Percentiles rank a stretch among this genome's conserved stretches.
These are phyloP conservation scores for Drosophila paranaensis DNA, from an alignment of 2,888 invertebrate species.

Conservation along the genomic window DNA sequence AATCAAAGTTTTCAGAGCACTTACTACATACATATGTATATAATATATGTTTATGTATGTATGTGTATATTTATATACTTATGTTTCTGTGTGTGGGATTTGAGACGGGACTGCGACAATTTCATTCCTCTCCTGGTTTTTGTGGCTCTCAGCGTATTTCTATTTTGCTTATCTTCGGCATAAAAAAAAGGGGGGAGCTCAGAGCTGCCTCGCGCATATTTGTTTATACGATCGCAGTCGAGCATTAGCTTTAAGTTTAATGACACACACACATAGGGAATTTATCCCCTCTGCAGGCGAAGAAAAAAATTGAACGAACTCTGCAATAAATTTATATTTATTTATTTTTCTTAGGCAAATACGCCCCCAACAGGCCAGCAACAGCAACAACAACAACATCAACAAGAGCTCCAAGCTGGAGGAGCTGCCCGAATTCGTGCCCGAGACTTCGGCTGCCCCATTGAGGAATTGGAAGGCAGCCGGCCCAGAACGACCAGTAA, in stretches of 20 bases:
- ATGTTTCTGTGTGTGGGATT: background rate
- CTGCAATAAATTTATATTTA: slow-evolving; percentile 78
- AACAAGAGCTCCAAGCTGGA: slow-evolving; percentile 13
- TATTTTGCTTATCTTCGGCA: slow-evolving; percentile 51
- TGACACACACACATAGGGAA: slow-evolving; percentile 38
- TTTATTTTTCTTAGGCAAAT: slow-evolving; percentile 76
- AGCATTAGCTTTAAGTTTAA: slow-evolving; percentile 56
- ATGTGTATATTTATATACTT: slow-evolving; percentile 3
- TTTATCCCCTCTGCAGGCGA: slow-evolving; percentile 36
- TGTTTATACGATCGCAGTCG: slow-evolving; percentile 54
- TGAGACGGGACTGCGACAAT: slow-evolving; percentile 34
- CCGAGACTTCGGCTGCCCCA: slow-evolving; percentile 37
- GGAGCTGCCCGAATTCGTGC: slow-evolving; percentile 35
- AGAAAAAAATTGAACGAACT: slow-evolving; percentile 54
- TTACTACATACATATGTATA: slow-evolving; percentile 24
- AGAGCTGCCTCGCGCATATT: slow-evolving; percentile 29
- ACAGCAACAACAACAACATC: slow-evolving; percentile 8
- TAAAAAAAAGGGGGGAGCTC: slow-evolving; percentile 37
- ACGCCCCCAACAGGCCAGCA: slow-evolving; percentile 67
- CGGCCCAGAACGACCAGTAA: slow-evolving; percentile 50
- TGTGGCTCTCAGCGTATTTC: slow-evolving; percentile 59
- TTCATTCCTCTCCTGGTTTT: slow-evolving; percentile 19
- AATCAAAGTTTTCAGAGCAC: slow-evolving; percentile 43
- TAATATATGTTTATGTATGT: background rate
- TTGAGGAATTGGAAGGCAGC: slow-evolving; percentile 50